A percentile compares a stretch with the other conserved stretches of the same genome.
Evolutionary conservation across 2,888 invertebrate species (phyloP).

Genomic region (Lochmaea crataegi): DNA sequence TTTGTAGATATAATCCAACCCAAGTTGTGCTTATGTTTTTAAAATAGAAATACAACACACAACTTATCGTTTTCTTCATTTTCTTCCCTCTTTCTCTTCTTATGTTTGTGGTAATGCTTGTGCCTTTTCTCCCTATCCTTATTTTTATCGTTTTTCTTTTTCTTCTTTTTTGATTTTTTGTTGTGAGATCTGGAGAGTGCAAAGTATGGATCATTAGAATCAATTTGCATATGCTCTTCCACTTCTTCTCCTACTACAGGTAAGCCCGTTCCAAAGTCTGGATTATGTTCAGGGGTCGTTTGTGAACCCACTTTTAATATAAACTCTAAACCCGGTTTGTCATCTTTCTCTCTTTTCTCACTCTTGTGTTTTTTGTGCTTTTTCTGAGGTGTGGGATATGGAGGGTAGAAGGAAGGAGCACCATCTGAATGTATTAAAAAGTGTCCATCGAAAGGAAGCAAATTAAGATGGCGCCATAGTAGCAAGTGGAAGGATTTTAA

Average conservation of each 20-base stretch:
- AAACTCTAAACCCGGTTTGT: slow-evolving; percentile 70
- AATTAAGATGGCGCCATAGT: too few species aligned
- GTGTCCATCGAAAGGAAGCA: too few species aligned
- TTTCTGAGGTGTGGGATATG: slow-evolving; percentile 60
- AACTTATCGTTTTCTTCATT: slow-evolving; percentile 64
- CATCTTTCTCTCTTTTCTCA: slow-evolving; percentile 72
- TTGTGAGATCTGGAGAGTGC: slow-evolving; percentile 65
- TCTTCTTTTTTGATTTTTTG: slow-evolving; percentile 82
- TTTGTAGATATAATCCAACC: too few species aligned
- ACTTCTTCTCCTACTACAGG: slow-evolving; percentile 39
- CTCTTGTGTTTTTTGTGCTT: slow-evolving; percentile 77
- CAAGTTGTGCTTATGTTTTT: neutral
- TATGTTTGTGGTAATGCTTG: slow-evolving; percentile 76
- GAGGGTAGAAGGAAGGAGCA: too few species aligned
- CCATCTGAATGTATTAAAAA: too few species aligned
- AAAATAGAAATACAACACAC: neutral
- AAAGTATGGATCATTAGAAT: slow-evolving; percentile 58
- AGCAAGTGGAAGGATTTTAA: too few species aligned
- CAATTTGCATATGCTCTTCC: slow-evolving; percentile 53
- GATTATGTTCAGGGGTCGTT: slow-evolving; percentile 74
- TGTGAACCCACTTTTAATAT: slow-evolving; percentile 78
- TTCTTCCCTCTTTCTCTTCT: slow-evolving; percentile 72
- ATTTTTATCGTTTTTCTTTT: slow-evolving; percentile 80
- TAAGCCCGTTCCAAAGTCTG: slow-evolving; percentile 45
- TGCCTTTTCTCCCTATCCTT: slow-evolving; percentile 79